Conservation (phyloP, 2,888 invertebrate genomes). For the Cotesia congregata region DNA sequence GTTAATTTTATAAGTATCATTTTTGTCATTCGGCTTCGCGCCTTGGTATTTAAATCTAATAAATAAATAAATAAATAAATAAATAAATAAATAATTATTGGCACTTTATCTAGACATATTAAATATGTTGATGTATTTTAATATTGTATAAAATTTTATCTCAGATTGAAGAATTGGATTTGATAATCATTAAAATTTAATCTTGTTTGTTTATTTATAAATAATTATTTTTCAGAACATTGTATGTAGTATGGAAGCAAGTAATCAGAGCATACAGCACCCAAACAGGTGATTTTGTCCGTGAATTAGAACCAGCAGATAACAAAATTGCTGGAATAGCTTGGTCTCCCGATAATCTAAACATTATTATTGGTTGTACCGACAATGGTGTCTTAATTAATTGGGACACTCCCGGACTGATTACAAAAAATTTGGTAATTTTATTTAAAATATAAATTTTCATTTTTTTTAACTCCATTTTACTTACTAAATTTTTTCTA, state of each 20-base stretch:
- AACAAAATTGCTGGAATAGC: slow-evolving; percentile 73
- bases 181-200: too few relatives aligned
- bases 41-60: too few relatives aligned
- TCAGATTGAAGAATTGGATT: too few relatives aligned
- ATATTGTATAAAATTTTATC: too few relatives aligned
- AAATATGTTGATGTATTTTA: too few relatives aligned
- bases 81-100: too few relatives aligned
- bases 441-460: not conserved
- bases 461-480: too few relatives aligned
- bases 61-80: too few relatives aligned
- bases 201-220: not conserved
- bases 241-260: slow-evolving; percentile 76
- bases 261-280: slow-evolving; percentile 76
- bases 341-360: slow-evolving; percentile 69
- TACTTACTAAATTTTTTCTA: too few relatives aligned
- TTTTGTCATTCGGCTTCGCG: too few relatives aligned
- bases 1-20: too few relatives aligned
- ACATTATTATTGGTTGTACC: slow-evolving; percentile 73
- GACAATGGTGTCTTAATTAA: slow-evolving; percentile 72
- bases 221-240: slow-evolving; percentile 69
- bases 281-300: slow-evolving; percentile 76
- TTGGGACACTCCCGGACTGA: slow-evolving; percentile 74
- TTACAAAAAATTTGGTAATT: slow-evolving; percentile 71
- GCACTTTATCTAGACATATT: too few relatives aligned
- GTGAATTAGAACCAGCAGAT: slow-evolving; percentile 73